Base-by-base conservation (phyloP, 2,113 vertebrate genomes). In the Oxygymnocypris stewartii region DNA sequence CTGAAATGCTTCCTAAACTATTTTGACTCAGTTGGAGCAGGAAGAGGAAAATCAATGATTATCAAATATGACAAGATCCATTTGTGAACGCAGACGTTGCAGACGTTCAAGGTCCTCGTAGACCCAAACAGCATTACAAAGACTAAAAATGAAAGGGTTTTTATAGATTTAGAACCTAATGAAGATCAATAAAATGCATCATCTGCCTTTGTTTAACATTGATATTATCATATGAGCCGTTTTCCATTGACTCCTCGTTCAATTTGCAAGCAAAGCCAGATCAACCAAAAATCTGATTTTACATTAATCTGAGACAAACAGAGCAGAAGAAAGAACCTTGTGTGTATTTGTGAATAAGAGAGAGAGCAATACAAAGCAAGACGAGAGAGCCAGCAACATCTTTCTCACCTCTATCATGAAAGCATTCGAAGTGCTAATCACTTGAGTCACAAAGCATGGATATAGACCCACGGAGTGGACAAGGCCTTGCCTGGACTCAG, bases 351-450 rank as follows among this genome's bases (percentile, higher is more conserved):
- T 85, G 0, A 61, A 78, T 67, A 86, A 86, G 14, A 20, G 65
- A 87, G 65, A 20, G 6, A 6, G n/a, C 57, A 9, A 59, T 59
- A 59, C 23, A 59, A n/a, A 61, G 57, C 2, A 2, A 23, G 54
- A 59, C 20, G 1, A 59, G 49, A 63, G 69, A 35, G 11, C n/a
- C 11, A 25, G 35, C 77, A 51, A 12, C 76, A 61, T 23, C 13
- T 23, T 86, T 76, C 85, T 47, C 59, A 1, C 37, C 77, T 51
- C 37, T 78, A 40, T 79, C 88, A 37, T 69, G 71, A 74, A 49
- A 88, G 88, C 61, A 84, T 86, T 86, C 25, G 0, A 88, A 71
- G 8, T 87, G 77, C 78, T 78, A 61, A 25, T 88, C 86, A 88
- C 23, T 54, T 84, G 61, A 82, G 86, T 90, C 79, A 49, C 49